phyloP scores from a whole-genome alignment of 2,113 vertebrate genomes.

The Herpetotheres cachinnans region DNA sequence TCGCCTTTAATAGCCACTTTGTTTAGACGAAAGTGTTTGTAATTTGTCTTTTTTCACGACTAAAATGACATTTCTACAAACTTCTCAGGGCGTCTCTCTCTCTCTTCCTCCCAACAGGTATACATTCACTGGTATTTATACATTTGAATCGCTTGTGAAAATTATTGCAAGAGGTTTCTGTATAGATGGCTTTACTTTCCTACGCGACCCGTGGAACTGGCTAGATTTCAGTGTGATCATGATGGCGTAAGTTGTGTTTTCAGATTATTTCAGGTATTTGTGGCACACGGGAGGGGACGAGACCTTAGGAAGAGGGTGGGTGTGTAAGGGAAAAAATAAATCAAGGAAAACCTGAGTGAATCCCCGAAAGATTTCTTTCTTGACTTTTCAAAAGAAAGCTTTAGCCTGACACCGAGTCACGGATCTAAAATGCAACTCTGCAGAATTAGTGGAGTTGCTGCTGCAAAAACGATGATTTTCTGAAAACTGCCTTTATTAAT shows the following conservation, averaged over 20 bases:
- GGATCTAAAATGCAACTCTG: rapidly evolving
- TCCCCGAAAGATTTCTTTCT: background rate
- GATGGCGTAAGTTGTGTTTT: constrained; percentile 92
- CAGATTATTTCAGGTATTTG: background rate
- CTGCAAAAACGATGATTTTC: background rate
- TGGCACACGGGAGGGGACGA: rapidly evolving
- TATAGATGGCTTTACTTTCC: constrained; percentile 96
- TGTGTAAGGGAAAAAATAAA: background rate
- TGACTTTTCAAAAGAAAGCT: background rate
- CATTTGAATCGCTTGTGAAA: constrained; percentile 97
- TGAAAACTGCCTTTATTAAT: background rate
- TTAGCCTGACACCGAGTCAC: background rate
- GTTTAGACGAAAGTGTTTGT: rapidly evolving
- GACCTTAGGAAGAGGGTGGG: background rate
- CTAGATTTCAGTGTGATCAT: constrained; percentile 98
- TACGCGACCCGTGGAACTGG: constrained; percentile 98
- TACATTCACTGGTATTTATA: constrained; percentile 98
- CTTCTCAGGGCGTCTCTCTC: background rate
- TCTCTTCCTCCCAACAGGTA: constrained; percentile 76
- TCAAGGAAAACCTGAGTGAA: background rate
- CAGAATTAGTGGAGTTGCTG: background rate
- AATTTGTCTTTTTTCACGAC: background rate
- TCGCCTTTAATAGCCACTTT: rapidly evolving
- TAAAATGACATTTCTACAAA: rapidly evolving
- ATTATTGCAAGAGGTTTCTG: constrained; percentile 96